Evolutionary conservation across 1,140 invertebrate genomes (phyloP), one percentile per base, ranked within the genome.

Genomic region (Microplitis mediator): DNA sequence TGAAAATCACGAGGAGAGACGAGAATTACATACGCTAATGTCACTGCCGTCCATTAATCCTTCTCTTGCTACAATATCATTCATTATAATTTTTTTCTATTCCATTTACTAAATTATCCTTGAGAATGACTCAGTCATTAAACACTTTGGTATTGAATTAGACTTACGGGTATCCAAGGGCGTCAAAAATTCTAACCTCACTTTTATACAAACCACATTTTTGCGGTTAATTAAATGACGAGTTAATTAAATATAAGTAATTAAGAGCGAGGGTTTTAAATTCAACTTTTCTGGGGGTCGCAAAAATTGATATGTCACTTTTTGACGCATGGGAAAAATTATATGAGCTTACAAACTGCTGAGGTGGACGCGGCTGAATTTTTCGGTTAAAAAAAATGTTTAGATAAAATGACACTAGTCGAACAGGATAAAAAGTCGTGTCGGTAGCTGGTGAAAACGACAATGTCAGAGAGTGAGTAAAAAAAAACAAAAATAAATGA

Each of bases 11-110:
- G 39, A 45, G 39, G 39, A 45, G 8, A 45, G 39, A 45, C 39
- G 39, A 45, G 61, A 70, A 45, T 36, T 68, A 69, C 56, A 61
- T 56, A 69, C 34, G 9, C 56, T 23, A 45, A 52, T 69, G 67
- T 69, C 67, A 69, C 67, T 52, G 35, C 45, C 54, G 35, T 69
- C 67, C 67, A 69, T 69, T 69, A 61, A 69, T 69, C 36, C 23
- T 69, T 45, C 39, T 45, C 11, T 45, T 45, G 39, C 39, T 13
- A 54, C 66, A 68, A 32, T 54, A 52, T 68, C 52, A 54, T 68
- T 68, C 52, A 68, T 56, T 58, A 51, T 56, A 52, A 35, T 31
- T 4, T n/a, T 13, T 68, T 68, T 68, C 58, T 52, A 51, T 6
- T n/a, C 11, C n/a, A 23, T 52, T 32, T 67, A 9, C 50, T 67